A percentile compares a stretch with the other conserved stretches of the same genome.
These are phyloP conservation scores for Ridgeia piscesae DNA, from an alignment of 1,140 invertebrate species.

Conservation along the genomic window DNA sequence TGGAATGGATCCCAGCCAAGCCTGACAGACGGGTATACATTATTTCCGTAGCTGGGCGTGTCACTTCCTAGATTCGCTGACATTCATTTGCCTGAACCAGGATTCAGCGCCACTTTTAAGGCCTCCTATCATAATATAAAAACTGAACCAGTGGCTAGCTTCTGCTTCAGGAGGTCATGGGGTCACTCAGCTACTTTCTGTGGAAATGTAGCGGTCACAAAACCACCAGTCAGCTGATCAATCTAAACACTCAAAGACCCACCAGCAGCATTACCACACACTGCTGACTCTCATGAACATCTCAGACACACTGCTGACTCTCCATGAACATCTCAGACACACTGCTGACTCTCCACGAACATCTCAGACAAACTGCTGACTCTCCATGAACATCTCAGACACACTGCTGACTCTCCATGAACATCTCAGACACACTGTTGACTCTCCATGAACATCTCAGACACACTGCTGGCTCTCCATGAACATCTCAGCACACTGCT, in stretches of 20 bases:
- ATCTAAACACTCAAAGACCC: background rate
- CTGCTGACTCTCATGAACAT: background rate
- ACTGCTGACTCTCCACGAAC: background rate
- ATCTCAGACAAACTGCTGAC: background rate
- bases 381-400: too few species aligned
- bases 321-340: background rate
- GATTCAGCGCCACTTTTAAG: background rate
- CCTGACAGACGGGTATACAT: background rate
- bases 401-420: background rate
- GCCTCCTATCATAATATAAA: background rate
- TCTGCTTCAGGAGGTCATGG: background rate
- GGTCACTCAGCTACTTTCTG: background rate
- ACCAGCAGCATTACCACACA: background rate
- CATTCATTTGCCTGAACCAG: background rate
- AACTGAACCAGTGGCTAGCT: background rate
- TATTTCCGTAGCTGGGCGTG: background rate
- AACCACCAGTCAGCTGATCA: background rate
- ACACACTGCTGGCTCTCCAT: background rate
- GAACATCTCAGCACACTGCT: background rate
- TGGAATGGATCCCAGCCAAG: background rate
- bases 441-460: too few species aligned
- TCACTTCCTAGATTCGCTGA: background rate
- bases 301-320: background rate
- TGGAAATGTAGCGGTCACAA: background rate
- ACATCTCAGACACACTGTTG: background rate